A percentile compares a stretch with the other conserved stretches of the same genome.
These are phyloP conservation scores for Chaetorhynchus papuensis DNA, from an alignment of 2,113 vertebrate genomes.

Conservation along the genomic window DNA sequence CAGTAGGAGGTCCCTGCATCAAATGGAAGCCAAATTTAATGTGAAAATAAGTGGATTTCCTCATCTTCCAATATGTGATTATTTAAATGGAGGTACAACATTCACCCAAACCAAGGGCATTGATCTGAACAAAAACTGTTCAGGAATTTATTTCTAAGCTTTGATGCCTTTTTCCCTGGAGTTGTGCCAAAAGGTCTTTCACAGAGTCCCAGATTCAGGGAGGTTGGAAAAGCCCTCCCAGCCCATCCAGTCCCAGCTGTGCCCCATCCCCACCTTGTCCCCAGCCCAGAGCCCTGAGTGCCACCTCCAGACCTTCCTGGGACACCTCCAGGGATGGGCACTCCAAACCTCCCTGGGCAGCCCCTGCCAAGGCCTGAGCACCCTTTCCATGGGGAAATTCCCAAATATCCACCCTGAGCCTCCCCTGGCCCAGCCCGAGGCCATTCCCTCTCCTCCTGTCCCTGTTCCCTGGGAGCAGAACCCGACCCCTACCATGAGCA, in stretches of 20 bases:
- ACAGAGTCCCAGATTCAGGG: too few relatives aligned
- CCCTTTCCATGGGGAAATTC: background rate
- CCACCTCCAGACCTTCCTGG: background rate
- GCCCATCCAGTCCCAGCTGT: fast-evolving
- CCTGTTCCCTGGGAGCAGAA: background rate
- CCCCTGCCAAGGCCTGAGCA: background rate
- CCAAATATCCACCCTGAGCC: fast-evolving
- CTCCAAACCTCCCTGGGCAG: background rate
- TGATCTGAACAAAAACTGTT: fast-evolving
- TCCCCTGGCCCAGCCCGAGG: background rate
- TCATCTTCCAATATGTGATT: background rate
- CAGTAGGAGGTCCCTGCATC: background rate
- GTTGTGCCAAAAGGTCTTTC: background rate
- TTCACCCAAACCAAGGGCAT: background rate
- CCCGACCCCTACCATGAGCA: background rate
- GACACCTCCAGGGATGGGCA: background rate
- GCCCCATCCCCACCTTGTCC: fast-evolving
- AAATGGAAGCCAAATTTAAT: background rate
- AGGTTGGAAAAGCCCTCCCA: background rate
- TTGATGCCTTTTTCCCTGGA: fast-evolving
- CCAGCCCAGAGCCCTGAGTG: background rate
- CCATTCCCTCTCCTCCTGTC: background rate
- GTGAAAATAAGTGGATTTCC: background rate
- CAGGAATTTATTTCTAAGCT: background rate
- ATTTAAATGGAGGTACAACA: background rate